phyloP scores from a whole-genome alignment of 2,888 invertebrate species.

The Amblyteles armatorius region DNA sequence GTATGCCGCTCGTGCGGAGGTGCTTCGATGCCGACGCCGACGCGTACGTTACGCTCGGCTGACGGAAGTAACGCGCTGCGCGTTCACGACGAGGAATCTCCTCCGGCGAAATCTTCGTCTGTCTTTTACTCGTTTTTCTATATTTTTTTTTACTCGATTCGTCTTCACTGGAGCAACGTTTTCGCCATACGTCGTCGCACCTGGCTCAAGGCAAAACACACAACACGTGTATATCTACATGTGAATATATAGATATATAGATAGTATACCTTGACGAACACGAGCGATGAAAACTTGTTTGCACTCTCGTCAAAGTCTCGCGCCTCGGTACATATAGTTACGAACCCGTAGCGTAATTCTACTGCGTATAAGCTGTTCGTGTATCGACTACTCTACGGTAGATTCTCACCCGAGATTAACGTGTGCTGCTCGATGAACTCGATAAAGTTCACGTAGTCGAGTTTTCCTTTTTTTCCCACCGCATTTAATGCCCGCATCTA shows the following conservation, averaged over 20 bases:
- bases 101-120: conserved; percentile 61
- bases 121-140: conserved; percentile 48
- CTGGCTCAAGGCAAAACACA: conserved; percentile 35
- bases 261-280: background rate
- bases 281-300: conserved; percentile 48
- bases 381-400: background rate
- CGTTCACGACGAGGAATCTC: conserved; percentile 62
- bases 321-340: conserved; percentile 15
- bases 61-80: conserved; percentile 66
- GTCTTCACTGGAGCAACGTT: conserved; percentile 37
- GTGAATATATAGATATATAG: background rate
- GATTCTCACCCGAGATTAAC: conserved; percentile 34
- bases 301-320: conserved; percentile 53
- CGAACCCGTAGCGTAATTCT: conserved; percentile 14
- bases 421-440: conserved; percentile 47
- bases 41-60: conserved; percentile 65
- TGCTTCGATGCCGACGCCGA: conserved; percentile 54
- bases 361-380: background rate
- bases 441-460: conserved; percentile 8
- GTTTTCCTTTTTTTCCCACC: background rate
- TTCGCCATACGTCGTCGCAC: conserved; percentile 42
- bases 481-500: background rate
- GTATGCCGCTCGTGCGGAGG: conserved; percentile 42
- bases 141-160: background rate
- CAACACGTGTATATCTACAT: background rate